Conservation (phyloP, 2,113 vertebrate species). For the Rhabdornis inornatus region DNA sequence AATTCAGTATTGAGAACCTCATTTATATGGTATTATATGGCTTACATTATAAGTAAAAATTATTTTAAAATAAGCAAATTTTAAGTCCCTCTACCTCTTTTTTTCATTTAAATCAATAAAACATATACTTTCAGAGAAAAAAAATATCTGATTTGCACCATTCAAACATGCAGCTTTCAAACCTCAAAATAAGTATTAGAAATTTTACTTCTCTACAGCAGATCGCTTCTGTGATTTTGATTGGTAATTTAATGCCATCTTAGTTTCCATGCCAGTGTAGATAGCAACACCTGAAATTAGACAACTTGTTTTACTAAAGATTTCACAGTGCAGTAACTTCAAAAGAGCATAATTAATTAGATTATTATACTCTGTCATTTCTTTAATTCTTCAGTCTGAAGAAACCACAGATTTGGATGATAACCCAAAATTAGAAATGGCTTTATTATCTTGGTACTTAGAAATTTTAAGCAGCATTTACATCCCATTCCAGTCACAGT, state of each 20-base stretch:
- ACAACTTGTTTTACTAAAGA: constrained; percentile 4
- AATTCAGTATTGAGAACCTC: background rate
- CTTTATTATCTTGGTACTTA: background rate
- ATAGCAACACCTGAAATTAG: constrained; percentile 85
- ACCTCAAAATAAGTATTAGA: background rate
- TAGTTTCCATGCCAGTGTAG: constrained; percentile 99
- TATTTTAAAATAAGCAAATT: background rate
- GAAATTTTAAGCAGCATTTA: background rate
- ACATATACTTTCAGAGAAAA: background rate
- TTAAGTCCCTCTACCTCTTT: background rate
- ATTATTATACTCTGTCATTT: background rate
- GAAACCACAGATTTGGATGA: background rate
- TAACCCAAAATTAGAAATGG: background rate
- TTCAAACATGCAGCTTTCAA: background rate
- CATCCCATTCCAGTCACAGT: background rate
- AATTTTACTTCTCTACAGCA: constrained; percentile 95
- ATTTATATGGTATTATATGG: background rate
- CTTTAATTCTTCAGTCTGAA: background rate
- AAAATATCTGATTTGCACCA: background rate
- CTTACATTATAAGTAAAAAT: background rate
- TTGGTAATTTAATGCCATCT: constrained; percentile 99
- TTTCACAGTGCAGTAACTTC: background rate
- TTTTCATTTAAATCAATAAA: background rate
- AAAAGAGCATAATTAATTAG: background rate
- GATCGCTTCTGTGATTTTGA: constrained; percentile 98